phyloP scores from a whole-genome alignment of 2,797 vertebrate species.

The Leptoclinus maculatus region DNA sequence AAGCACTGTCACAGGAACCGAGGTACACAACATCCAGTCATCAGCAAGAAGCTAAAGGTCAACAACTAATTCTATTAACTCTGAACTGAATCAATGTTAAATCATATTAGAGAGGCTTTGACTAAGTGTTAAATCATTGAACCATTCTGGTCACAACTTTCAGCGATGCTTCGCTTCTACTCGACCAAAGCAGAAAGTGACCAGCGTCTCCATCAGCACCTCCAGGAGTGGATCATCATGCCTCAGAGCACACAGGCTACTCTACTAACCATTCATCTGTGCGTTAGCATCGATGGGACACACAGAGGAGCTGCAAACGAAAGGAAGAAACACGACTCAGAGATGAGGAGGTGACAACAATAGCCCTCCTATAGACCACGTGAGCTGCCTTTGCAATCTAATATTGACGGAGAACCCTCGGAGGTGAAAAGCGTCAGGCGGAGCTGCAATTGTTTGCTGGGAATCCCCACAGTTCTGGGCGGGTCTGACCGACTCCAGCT shows the following conservation, averaged over 20 bases:
- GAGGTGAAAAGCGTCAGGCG: conserved; percentile 19
- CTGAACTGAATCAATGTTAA: too few relatives aligned
- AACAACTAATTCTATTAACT: too few relatives aligned
- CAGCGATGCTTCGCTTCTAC: neutral
- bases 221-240: conserved; percentile 19
- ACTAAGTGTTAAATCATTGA: conserved; percentile 1
- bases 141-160: neutral
- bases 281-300: conserved; percentile 49
- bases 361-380: conserved; percentile 29
- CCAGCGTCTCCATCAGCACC: neutral
- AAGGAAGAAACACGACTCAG: conserved; percentile 16
- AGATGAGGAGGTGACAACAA: conserved; percentile 45
- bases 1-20: too few relatives aligned
- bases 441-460: conserved; percentile 7
- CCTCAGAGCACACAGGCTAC: conserved; percentile 32
- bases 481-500: conserved; percentile 12
- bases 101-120: too few relatives aligned
- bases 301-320: conserved; percentile 48
- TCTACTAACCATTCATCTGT: conserved; percentile 46
- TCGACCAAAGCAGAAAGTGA: conserved; percentile 14
- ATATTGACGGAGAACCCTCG: conserved; percentile 35
- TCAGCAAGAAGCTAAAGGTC: too few relatives aligned
- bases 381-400: conserved; percentile 48
- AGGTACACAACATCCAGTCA: too few relatives aligned
- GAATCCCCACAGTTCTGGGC: conserved; percentile 28